These are phyloP conservation scores for Vanessa atalanta DNA, from an alignment of 1,140 invertebrate species.

Conservation along the genomic window DNA sequence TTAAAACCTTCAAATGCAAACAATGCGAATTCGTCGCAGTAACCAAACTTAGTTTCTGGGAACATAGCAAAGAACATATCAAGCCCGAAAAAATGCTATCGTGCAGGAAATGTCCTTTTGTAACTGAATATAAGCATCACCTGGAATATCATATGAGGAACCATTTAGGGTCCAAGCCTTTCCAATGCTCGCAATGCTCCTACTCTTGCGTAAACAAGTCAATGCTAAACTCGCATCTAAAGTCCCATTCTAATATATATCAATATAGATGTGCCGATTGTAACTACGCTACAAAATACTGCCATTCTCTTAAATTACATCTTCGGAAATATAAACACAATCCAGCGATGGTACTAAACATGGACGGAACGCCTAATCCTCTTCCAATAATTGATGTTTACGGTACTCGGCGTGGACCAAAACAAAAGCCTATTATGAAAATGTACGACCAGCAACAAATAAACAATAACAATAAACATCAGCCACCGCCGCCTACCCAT, in stretches of 20 bases:
- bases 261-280: slow-evolving; percentile 98
- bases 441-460: slow-evolving; percentile 59
- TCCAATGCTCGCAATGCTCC: slow-evolving; percentile 95
- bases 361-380: slow-evolving; percentile 93
- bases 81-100: slow-evolving; percentile 94
- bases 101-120: slow-evolving; percentile 96
- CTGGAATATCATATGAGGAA: slow-evolving; percentile 98
- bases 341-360: slow-evolving; percentile 91
- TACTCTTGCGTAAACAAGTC: slow-evolving; percentile 99
- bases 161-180: slow-evolving; percentile 97
- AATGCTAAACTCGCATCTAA: slow-evolving; percentile 99
- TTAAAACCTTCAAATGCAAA: slow-evolving; percentile 95
- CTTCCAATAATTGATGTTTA: slow-evolving; percentile 94
- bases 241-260: slow-evolving; percentile 98
- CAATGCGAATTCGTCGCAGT: slow-evolving; percentile 92
- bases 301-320: slow-evolving; percentile 98
- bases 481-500: slow-evolving; percentile 60
- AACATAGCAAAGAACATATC: slow-evolving; percentile 94
- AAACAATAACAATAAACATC: slow-evolving; percentile 49
- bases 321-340: slow-evolving; percentile 94
- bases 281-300: slow-evolving; percentile 99
- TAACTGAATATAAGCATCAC: slow-evolving; percentile 99
- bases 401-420: slow-evolving; percentile 92
- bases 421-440: slow-evolving; percentile 82
- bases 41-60: slow-evolving; percentile 96